phyloP scores from a whole-genome alignment of 2,797 vertebrate species.

The Masticophis lateralis region DNA sequence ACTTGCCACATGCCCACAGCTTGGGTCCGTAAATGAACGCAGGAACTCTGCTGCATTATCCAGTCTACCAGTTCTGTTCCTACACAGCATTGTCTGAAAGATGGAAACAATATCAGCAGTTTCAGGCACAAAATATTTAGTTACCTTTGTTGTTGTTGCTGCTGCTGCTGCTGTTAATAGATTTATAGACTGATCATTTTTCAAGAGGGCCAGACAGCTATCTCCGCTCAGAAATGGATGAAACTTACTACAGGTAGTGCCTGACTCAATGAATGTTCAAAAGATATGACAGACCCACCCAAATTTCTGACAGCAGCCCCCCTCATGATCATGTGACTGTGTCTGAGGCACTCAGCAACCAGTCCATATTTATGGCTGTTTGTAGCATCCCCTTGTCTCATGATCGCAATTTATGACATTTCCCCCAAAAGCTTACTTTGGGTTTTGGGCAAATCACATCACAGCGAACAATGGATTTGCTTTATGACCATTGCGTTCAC shows the following conservation, averaged over 20 bases:
- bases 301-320: neutral
- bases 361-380: neutral
- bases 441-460: neutral
- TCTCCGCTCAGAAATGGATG: neutral
- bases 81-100: conserved; percentile 89
- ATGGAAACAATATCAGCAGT: neutral
- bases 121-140: neutral
- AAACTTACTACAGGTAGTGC: neutral
- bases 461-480: neutral
- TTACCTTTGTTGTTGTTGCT: neutral
- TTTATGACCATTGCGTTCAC: neutral
- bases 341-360: neutral
- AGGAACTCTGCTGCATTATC: conserved; percentile 93
- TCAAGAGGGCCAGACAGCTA: neutral
- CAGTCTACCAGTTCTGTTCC: conserved; percentile 97
- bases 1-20: conserved; percentile 99
- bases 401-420: neutral
- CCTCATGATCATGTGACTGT: neutral
- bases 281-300: neutral
- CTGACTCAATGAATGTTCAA: neutral
- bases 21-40: conserved; percentile 88
- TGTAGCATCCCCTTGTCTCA: neutral
- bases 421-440: neutral
- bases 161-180: neutral
- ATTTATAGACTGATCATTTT: neutral